Conservation (phyloP, 2,113 vertebrate genomes). For the Cebus imitator region DNA sequence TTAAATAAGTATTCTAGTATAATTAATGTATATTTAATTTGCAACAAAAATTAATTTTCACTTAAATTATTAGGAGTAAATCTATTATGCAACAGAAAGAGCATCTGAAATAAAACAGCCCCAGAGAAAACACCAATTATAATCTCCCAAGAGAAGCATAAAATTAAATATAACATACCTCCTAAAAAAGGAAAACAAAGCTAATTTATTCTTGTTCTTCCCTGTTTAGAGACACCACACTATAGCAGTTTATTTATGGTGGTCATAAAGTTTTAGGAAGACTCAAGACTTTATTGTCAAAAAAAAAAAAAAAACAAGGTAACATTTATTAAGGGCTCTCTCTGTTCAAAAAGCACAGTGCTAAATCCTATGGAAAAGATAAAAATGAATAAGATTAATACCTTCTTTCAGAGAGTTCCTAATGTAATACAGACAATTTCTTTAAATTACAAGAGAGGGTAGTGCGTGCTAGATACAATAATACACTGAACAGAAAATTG, state of each 20-base stretch:
- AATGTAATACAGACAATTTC: background rate
- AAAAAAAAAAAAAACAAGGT: background rate
- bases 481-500: background rate
- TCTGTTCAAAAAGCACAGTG: background rate
- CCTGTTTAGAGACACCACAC: slow-evolving; percentile 31
- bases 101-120: background rate
- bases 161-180: slow-evolving; percentile 30
- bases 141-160: slow-evolving; percentile 14
- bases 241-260: slow-evolving; percentile 36
- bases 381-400: background rate
- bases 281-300: background rate
- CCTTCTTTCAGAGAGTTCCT: background rate
- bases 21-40: slow-evolving; percentile 10
- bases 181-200: slow-evolving; percentile 2
- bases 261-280: slow-evolving; percentile 5
- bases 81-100: background rate
- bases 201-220: slow-evolving; percentile 46
- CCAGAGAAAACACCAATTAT: slow-evolving; percentile 3
- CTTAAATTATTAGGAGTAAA: background rate
- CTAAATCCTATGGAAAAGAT: background rate
- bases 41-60: background rate
- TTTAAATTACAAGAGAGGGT: background rate
- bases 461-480: rapidly evolving
- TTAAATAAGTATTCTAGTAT: background rate
- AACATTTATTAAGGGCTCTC: background rate